Evolutionary conservation across 2,797 vertebrate species (phyloP).

Genomic region (Triplophysa bombifrons): DNA sequence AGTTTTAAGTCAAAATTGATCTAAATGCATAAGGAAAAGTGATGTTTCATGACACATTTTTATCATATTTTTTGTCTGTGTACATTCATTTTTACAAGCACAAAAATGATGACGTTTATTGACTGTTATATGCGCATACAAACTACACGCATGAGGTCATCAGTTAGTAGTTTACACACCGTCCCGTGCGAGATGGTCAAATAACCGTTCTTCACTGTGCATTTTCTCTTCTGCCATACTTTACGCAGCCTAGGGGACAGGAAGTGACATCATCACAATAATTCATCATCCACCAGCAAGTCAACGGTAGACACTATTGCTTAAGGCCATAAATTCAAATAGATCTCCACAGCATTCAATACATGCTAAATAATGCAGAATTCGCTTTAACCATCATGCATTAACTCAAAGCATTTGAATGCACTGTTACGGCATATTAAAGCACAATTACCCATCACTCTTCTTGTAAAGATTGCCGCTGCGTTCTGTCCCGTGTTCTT

Average conservation of each 20-base stretch:
- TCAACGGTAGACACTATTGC: neutral
- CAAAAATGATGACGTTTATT: neutral
- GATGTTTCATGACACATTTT: neutral
- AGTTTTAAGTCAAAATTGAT: neutral
- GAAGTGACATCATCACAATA: neutral
- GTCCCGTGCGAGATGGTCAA: constrained; percentile 98
- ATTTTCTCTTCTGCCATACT: constrained; percentile 99
- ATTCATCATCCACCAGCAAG: neutral
- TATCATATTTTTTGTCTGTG: neutral
- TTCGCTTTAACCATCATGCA: neutral
- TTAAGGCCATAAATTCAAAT: neutral
- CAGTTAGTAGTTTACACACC: constrained; percentile 72
- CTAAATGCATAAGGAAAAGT: neutral
- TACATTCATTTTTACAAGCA: neutral
- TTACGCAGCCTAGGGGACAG: constrained; percentile 85
- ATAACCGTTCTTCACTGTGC: constrained; percentile 96
- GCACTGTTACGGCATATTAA: neutral
- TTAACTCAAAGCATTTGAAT: constrained; percentile 2
- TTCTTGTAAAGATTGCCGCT: constrained; percentile 94
- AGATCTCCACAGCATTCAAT: neutral
- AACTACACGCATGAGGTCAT: neutral
- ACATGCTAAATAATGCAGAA: constrained; percentile 13
- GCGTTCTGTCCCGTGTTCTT: constrained; percentile 94
- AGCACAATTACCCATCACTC: constrained; percentile 88
- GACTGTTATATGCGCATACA: neutral